Evolutionary conservation across 2,113 vertebrate species (phyloP), one percentile per base, ranked within the genome.

Genomic region (Corvus cornix): DNA sequence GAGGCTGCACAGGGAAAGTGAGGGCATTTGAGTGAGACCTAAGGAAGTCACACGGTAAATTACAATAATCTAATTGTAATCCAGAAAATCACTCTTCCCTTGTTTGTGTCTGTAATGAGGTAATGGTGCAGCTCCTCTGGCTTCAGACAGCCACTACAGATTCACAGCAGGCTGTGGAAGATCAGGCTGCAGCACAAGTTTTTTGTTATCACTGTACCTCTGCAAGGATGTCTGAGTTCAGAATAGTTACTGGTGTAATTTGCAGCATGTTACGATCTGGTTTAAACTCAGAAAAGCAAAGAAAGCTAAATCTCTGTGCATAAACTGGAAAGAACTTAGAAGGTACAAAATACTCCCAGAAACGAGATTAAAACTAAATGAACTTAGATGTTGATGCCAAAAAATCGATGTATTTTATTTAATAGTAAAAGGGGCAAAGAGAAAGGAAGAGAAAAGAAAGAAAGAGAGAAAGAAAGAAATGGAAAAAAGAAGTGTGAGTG

Each of bases 11-110:
- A 60, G 72, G 31, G 49, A 62, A 87, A 90, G 76, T 66, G 85
- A 83, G 63, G 81, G 68, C 86, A 72, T 93, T 93, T 87, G 81
- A 63, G 63, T 84, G 58, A 91, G 77, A 77, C 80, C 75, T 93
- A 26, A 66, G 67, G 76, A 91, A 96, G 84, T 66, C 86, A 77
- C 49, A 1, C 11, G 3, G 35, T 66, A 62, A 95, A 90, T 92
- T 64, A 52, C 74, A 83, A 87, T 80, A 90, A 73, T 66, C 62
- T 76, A 74, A 87, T 82, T 81, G 82, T 80, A 81, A 19, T 89
- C 76, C 56, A 84, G 89, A 90, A 97, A 90, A 90, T 89, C 77
- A 33, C 37, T 91, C 53, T 48, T 72, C 20, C 51, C 75, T 70
- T 93, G 46, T 79, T 93, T 96, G 63, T 85, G 75, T 73, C 84